A percentile compares a stretch with the other conserved stretches of the same genome.
These are phyloP conservation scores for Leptothorax acervorum DNA, from an alignment of 2,888 invertebrate genomes.

Conservation along the genomic window DNA sequence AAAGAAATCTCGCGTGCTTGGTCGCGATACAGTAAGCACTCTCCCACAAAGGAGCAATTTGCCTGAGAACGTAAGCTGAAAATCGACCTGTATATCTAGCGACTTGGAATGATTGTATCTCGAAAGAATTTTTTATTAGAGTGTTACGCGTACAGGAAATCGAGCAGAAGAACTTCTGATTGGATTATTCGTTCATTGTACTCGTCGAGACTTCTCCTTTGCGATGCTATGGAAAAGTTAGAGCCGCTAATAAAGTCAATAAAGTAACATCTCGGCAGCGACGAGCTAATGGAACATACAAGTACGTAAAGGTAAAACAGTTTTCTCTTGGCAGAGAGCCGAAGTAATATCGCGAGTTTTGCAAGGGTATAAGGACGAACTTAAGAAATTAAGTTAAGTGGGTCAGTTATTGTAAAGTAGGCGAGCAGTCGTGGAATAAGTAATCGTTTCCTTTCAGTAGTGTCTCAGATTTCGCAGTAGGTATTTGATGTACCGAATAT, in stretches of 20 bases:
- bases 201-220: not conserved
- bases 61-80: constrained; percentile 38
- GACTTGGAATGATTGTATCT: not conserved
- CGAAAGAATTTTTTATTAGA: not conserved
- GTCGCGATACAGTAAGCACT: constrained; percentile 35
- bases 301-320: constrained; percentile 5
- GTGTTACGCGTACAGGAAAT: not conserved
- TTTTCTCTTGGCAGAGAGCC: not conserved
- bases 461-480: not conserved
- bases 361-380: not conserved
- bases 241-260: constrained; percentile 6
- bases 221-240: not conserved
- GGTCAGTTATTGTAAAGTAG: constrained; percentile 27
- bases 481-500: not conserved
- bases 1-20: constrained; percentile 43
- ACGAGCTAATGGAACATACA: constrained; percentile 6
- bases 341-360: constrained; percentile 22
- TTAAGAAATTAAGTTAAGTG: constrained; percentile 20
- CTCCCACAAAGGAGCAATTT: constrained; percentile 48
- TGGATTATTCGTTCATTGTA: constrained; percentile 16
- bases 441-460: not conserved
- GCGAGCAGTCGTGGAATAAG: not conserved
- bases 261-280: not conserved
- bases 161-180: not conserved
- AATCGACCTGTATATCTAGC: constrained; percentile 36